Evolutionary conservation across 2,888 invertebrate genomes (phyloP), one percentile per base, ranked within the genome.

Genomic region (Heliconius aoede): DNA sequence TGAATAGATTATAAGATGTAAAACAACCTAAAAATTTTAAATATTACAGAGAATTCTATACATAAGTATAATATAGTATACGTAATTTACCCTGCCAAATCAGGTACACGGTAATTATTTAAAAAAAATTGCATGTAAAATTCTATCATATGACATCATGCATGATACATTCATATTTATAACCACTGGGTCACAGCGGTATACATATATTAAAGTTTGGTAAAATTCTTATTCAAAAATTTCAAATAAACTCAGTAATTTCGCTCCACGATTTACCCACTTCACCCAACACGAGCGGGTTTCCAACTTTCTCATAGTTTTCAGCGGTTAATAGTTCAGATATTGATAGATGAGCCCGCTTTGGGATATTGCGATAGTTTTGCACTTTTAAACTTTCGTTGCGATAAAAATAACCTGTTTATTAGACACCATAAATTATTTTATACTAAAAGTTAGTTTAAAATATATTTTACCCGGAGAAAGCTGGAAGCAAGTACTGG

Each of bases 241-340:
- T n/a, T 69, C 30, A 69, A 55, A 55, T 15, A 69, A 55, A 24
- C 28, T 21, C 30, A 51, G 30, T 69, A 72, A 26, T 72, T 72
- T 61, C 1, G 96, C 15, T 24, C 24, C 36, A 24, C 65, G 24
- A 13, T 40, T 65, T 65, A 65, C 95, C 96, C 96, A 96, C 8
- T 95, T 95, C 15, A 95, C 95, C 96, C 96, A 97, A 67, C 96
- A 96, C 96, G 91, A 85, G 83, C 78, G 28, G 40, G 74, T 30
- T 68, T 26, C 24, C 40, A 68, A 74, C 67, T 74, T 74, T 46
- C 24, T 46, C 40, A 60, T 69, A 51, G 46, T 74, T 74, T 74
- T 51, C 68, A 58, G 32, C 69, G 61, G 68, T 61, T 69, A 74
- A 74, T 74, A 74, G 74, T 74, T 74, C 61, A 46, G 68, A 74